phyloP scores from a whole-genome alignment of 2,113 vertebrate genomes.

The Holacanthus passer region DNA sequence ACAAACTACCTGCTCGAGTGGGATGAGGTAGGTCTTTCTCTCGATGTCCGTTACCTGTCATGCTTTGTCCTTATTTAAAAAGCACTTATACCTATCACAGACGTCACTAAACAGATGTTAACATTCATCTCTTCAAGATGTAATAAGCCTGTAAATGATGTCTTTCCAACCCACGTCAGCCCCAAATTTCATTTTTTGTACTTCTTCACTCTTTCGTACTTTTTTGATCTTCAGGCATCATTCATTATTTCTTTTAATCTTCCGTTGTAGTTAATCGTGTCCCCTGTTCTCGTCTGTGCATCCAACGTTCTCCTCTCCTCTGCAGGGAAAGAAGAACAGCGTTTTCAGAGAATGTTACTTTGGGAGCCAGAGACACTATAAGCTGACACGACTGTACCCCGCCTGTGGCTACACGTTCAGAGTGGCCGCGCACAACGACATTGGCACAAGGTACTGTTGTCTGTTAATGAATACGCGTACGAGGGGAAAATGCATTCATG shows the following conservation, averaged over 20 bases:
- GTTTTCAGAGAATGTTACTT: constrained; percentile 96
- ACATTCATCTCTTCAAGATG: constrained; percentile 3
- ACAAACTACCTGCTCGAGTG: constrained; percentile 98
- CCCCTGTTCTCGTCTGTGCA: not conserved
- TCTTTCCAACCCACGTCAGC: not conserved
- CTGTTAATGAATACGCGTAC: constrained; percentile 10
- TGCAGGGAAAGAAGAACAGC: constrained; percentile 95
- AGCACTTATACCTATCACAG: constrained; percentile 6
- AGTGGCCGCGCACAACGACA: constrained; percentile 94
- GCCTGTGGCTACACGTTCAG: constrained; percentile 96
- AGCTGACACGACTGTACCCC: constrained; percentile 93
- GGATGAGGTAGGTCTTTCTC: constrained; percentile 91
- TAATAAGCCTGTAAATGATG: constrained; percentile 20
- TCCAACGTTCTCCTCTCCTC: constrained; percentile 48
- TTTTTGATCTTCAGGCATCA: not conserved
- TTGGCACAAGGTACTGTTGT: constrained; percentile 91
- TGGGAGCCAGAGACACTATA: constrained; percentile 96
- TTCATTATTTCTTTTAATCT: not conserved
- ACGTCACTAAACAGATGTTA: not conserved
- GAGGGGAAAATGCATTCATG: not conserved
- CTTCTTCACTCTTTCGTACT: not conserved
- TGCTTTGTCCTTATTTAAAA: not conserved
- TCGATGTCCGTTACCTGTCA: constrained; percentile 1
- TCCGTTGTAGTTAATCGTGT: not conserved
- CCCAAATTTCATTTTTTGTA: not conserved